These are phyloP conservation scores for Recurvirostra avosetta DNA, from an alignment of 2,113 vertebrate genomes.

Conservation along the genomic window DNA sequence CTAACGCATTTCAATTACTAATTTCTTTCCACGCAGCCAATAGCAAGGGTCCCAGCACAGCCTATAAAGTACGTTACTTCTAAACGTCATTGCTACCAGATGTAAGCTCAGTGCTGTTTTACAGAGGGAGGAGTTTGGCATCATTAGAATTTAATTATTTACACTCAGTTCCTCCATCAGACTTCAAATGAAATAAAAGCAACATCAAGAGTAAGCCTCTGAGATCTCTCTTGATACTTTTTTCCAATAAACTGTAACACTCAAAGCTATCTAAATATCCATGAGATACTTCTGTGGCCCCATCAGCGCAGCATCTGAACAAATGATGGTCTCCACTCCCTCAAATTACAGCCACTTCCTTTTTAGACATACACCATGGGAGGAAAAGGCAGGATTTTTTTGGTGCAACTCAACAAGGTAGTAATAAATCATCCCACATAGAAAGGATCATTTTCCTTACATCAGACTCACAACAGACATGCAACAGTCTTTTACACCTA, in stretches of 20 bases:
- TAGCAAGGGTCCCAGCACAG: neutral
- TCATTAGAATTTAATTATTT: neutral
- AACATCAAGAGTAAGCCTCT: neutral
- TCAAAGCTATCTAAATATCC: neutral
- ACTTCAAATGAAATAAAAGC: neutral
- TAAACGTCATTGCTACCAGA: neutral
- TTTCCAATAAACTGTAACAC: neutral
- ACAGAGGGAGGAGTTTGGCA: neutral
- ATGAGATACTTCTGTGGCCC: neutral
- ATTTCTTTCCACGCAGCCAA: neutral
- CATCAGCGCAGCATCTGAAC: neutral
- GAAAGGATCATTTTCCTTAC: neutral
- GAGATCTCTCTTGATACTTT: neutral
- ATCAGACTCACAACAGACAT: neutral
- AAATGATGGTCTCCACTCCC: neutral
- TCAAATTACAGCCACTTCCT: neutral
- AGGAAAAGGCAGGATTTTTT: neutral
- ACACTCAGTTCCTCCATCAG: neutral
- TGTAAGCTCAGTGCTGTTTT: neutral
- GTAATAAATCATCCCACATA: neutral
- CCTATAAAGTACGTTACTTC: neutral
- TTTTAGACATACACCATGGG: neutral
- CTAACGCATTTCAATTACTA: neutral
- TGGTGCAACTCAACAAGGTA: neutral
- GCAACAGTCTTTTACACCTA: neutral